Base-by-base conservation (phyloP, 2,888 invertebrate genomes). In the Philhelius pedissequus region DNA sequence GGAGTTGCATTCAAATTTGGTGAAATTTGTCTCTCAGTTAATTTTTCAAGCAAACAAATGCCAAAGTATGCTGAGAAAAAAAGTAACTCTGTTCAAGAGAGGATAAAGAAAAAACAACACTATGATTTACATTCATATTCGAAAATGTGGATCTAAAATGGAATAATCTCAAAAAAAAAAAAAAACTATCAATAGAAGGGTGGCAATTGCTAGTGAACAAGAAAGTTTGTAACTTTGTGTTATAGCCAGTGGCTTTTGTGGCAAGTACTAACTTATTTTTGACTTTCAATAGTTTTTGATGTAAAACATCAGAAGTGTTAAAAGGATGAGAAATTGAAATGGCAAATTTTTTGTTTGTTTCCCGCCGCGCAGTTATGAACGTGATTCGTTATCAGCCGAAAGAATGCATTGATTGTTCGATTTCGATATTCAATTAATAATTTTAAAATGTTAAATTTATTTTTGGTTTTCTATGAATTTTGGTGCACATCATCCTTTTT, bases 241-340 rank as follows among this genome's bases (percentile, higher is more conserved):
- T 56, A 64, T n/a, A 40, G 11, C 11, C 68, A 25, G 7, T n/a
- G 54, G 54, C 50, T 50, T 43, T 52, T 69, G 40, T 76, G 40
- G 27, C 27, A 40, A 66, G 27, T 6, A 52, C 22, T 2, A 40
- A 25, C 40, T 40, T 32, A 1, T 50, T 13, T 40, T 30, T 35
- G 27, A 35, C 32, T 62, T 50, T 45, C 7, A 25, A 40, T 66
- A n/a, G n/a, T n/a, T n/a, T n/a, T n/a, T n/a, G n/a, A n/a, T n/a
- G n/a, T n/a, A n/a, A n/a, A n/a, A n/a, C n/a, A n/a, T n/a, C n/a
- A n/a, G n/a, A n/a, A n/a, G 68, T 78, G 68, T 15, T 50, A 32
- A 73, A 78, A 68, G 73, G 62, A 78, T 69, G 62, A 73, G 30
- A 78, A 78, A 83, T 83, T 83, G 73, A 43, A 78, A 78, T 71